Evolutionary conservation across 2,888 invertebrate species (phyloP), one percentile per base, ranked within the genome.

Genomic region (Hemistola chrysoprasaria): DNA sequence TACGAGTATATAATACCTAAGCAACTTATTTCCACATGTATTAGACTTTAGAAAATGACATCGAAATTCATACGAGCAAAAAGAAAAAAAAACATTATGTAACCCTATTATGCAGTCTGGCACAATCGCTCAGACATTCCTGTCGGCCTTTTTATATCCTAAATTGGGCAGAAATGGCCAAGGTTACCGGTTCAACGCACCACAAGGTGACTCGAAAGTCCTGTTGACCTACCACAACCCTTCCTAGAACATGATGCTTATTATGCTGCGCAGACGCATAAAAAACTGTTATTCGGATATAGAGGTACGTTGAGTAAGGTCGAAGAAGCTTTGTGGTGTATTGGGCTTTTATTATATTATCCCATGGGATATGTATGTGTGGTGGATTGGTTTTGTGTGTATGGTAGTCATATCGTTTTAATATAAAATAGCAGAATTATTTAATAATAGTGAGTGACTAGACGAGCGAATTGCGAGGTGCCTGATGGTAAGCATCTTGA

Each of bases 181-280:
- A 59, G 59, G 61, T 50, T 54, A 22, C 46, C 46, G 51, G 80
- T 71, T 82, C 82, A 77, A 55, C 52, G 78, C 38, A 71, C 78
- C 37, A n/a, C 66, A 82, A 84, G 84, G 84, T 85, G 82, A 83
- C 79, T 68, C 48, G 6, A 65, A 66, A 63, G 82, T 80, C 82
- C 75, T 57, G 60, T 53, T 71, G 84, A 84, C 85, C 84, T 85
- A 78, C 72, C 82, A 74, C 70, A 74, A 72, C 47, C 59, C 59
- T 80, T 80, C 79, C 78, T 76, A 77, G 78, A 79, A 79, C 55
- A 52, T 50, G 45, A 44, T 21, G 48, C 37, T 40, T 11, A 72
- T 68, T 69, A 71, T 72, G 63, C 40, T 26, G 50, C 38, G 31
- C 52, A 55, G 59, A 50, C 55, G 42, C 25, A 50, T 45, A 60